Evolutionary conservation across 2,113 vertebrate genomes (phyloP), one percentile per base, ranked within the genome.

Genomic region (Corvus cornix): DNA sequence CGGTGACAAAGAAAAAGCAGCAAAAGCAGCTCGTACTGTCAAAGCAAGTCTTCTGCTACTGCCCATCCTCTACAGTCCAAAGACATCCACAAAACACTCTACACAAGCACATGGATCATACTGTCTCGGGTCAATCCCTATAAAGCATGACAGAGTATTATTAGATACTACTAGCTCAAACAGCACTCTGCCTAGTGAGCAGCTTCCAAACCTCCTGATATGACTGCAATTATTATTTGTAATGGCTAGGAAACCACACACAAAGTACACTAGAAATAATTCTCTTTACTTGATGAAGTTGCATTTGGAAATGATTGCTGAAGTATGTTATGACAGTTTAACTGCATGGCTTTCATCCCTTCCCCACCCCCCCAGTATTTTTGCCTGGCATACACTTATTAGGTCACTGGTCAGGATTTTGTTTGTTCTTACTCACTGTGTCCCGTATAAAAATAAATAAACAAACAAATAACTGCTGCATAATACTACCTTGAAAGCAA

Each of bases 91-190:
- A 85, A 66, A 90, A 60, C 70, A 68, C 66, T 60, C 67, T 49
- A 58, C 70, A 82, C 33, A 76, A 92, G 84, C 49, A 83, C 55
- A 77, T 14, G 31, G 78, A 82, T 79, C 93, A 76, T 33, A 66
- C n/a, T 51, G 39, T 72, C 88, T 90, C 31, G 6, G 49, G 67
- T 15, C 88, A 91, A 79, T 66, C 94, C 84, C 85, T 69, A 56
- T n/a, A 66, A 92, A 92, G 72, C 72, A 88, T 48, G 72, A 85
- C 69, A 67, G 62, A 75, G 82, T 80, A 92, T 74, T 95, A 92
- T 86, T 77, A 92, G 72, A 93, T 20, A 81, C 46, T 46, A 67
- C 82, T 43, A 80, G 82, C 85, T 94, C 90, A 88, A 85, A 94
- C 33, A 92, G 95, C 2, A 1, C 62, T 37, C 46, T 91, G 90